Conservation (phyloP, 64 coral and sea anemone genomes). For the Porites australiensis region DNA sequence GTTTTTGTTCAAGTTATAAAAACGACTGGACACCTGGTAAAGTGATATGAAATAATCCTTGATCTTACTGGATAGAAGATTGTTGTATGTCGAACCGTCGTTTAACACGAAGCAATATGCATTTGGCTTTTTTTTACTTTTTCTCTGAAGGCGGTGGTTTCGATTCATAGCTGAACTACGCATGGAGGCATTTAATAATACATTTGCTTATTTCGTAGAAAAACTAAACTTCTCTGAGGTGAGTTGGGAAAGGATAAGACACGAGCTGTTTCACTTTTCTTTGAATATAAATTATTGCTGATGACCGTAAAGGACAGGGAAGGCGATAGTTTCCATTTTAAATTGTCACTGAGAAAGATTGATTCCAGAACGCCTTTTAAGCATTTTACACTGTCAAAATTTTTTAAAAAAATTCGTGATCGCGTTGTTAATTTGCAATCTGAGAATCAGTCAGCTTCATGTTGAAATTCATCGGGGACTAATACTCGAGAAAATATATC, state of each 20-base stretch:
- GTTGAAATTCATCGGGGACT: background rate
- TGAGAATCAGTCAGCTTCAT: background rate
- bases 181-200: constrained; percentile 1
- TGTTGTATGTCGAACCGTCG: background rate
- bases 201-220: constrained; percentile 1
- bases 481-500: background rate
- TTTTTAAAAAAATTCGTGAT: background rate
- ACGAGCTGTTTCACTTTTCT: background rate
- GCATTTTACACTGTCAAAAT: background rate
- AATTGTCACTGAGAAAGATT: background rate
- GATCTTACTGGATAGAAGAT: background rate
- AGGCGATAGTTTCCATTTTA: background rate
- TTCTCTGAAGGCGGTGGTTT: background rate
- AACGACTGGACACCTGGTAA: constrained; percentile 28
- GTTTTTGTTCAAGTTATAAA: constrained; percentile 2
- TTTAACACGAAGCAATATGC: background rate
- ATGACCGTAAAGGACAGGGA: background rate
- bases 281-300: constrained; percentile 25
- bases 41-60: background rate
- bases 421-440: background rate
- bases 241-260: background rate
- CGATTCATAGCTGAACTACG: background rate
- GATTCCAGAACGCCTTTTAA: background rate
- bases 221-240: constrained; percentile 28
- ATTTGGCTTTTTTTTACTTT: background rate